These are phyloP conservation scores for Campaea margaritaria DNA, from an alignment of 2,888 invertebrate species.

Conservation along the genomic window DNA sequence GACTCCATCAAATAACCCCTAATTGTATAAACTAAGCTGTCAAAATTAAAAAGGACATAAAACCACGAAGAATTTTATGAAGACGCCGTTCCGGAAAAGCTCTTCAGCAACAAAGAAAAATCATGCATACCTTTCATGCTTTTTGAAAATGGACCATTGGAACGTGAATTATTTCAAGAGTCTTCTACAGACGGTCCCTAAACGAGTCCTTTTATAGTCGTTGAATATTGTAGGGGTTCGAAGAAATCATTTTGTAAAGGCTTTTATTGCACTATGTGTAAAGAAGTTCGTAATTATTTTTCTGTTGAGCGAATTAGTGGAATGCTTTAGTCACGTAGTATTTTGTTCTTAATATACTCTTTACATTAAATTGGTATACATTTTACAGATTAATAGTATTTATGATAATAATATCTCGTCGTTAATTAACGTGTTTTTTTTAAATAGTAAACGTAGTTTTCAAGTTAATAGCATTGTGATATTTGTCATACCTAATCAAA, in stretches of 20 bases:
- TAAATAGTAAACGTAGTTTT: too few relatives aligned
- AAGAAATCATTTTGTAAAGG: background rate
- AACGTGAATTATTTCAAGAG: constrained; percentile 23
- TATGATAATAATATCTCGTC: too few relatives aligned
- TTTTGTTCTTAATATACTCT: too few relatives aligned
- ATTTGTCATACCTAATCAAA: too few relatives aligned
- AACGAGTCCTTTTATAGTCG: constrained; percentile 11
- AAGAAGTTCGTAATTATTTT: background rate
- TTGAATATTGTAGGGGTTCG: background rate
- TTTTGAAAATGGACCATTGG: constrained; percentile 10
- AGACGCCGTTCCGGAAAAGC: constrained; percentile 4
- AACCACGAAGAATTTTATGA: constrained; percentile 17
- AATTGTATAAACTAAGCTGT: background rate
- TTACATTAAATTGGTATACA: too few relatives aligned
- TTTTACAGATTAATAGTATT: too few relatives aligned
- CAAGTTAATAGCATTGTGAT: too few relatives aligned
- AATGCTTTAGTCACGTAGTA: too few relatives aligned
- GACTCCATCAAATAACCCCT: too few relatives aligned
- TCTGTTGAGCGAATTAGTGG: too few relatives aligned
- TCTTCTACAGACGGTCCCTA: constrained; percentile 9
- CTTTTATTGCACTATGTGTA: background rate
- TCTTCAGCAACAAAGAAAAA: constrained; percentile 14
- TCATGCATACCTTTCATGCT: constrained; percentile 8
- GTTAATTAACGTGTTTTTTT: too few relatives aligned
- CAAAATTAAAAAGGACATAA: constrained; percentile 15